phyloP scores from a whole-genome alignment of 2,888 invertebrate species.

The Drosophila rubida region DNA sequence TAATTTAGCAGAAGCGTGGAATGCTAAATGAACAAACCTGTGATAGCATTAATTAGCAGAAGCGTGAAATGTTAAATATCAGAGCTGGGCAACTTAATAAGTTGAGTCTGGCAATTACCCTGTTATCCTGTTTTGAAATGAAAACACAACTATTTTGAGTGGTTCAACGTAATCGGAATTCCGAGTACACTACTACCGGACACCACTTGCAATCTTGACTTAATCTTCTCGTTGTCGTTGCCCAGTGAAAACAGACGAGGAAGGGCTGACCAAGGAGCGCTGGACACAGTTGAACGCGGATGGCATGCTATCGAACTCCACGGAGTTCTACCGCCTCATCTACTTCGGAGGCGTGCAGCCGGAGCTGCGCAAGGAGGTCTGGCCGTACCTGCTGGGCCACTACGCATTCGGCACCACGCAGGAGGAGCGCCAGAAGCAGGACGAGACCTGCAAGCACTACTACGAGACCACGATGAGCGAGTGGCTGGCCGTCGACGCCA shows the following conservation, averaged over 20 bases:
- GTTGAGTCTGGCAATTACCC: too few species aligned
- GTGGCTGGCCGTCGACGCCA: slow-evolving; percentile 97
- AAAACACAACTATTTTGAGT: too few species aligned
- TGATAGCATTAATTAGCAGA: too few species aligned
- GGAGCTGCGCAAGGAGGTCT: slow-evolving; percentile 91
- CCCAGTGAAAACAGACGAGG: slow-evolving; percentile 88
- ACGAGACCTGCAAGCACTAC: slow-evolving; percentile 89
- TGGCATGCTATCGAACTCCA: slow-evolving; percentile 87
- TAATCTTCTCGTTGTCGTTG: too few species aligned
- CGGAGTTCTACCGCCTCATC: slow-evolving; percentile 92
- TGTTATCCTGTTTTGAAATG: too few species aligned
- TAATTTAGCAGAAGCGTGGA: too few species aligned
- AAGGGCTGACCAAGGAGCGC: slow-evolving; percentile 90
- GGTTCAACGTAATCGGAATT: too few species aligned
- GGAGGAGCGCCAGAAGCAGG: slow-evolving; percentile 88
- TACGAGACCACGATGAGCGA: slow-evolving; percentile 97
- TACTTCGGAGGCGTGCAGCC: slow-evolving; percentile 95
- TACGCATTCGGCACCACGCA: slow-evolving; percentile 90
- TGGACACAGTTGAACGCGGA: slow-evolving; percentile 90
- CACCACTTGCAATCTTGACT: too few species aligned
- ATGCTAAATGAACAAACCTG: too few species aligned
- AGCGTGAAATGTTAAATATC: too few species aligned
- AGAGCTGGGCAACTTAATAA: too few species aligned
- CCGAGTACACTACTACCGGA: too few species aligned
- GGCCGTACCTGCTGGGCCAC: slow-evolving; percentile 95